Percentiles rank a stretch among this genome's conserved stretches.
phyloP scores from a whole-genome alignment of 2,113 vertebrate genomes.

The Ifrita kowaldi region DNA sequence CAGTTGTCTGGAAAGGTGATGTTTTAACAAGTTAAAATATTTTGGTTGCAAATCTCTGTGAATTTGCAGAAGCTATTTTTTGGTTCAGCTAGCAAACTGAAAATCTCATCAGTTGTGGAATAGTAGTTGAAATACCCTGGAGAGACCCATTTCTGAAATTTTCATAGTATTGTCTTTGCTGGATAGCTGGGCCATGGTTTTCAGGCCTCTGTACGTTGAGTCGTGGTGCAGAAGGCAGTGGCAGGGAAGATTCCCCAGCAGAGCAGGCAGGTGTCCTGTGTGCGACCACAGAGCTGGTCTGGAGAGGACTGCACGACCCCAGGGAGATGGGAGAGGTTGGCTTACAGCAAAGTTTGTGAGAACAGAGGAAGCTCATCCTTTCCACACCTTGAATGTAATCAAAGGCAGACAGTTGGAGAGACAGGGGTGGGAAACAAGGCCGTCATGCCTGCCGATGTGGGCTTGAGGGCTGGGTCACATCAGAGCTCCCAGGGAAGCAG shows the following conservation, averaged over 20 bases:
- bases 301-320: neutral
- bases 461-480: neutral
- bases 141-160: neutral
- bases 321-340: neutral
- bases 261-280: neutral
- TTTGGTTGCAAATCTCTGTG: neutral
- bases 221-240: neutral
- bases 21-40: neutral
- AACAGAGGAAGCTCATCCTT: neutral
- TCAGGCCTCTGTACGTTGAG: rapidly evolving
- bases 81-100: neutral
- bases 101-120: neutral
- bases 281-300: neutral
- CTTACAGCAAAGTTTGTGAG: neutral
- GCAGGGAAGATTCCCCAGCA: neutral
- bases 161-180: neutral
- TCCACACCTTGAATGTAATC: neutral
- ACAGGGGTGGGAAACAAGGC: neutral
- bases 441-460: rapidly evolving
- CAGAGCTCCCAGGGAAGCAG: neutral
- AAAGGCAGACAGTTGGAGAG: neutral
- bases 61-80: neutral
- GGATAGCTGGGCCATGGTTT: neutral
- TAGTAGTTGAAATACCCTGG: neutral
- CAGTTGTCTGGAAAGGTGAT: neutral